A percentile compares a stretch with the other conserved stretches of the same genome.
These are phyloP conservation scores for Antheraea assamensis DNA, from an alignment of 2,888 invertebrate genomes.

Conservation along the genomic window DNA sequence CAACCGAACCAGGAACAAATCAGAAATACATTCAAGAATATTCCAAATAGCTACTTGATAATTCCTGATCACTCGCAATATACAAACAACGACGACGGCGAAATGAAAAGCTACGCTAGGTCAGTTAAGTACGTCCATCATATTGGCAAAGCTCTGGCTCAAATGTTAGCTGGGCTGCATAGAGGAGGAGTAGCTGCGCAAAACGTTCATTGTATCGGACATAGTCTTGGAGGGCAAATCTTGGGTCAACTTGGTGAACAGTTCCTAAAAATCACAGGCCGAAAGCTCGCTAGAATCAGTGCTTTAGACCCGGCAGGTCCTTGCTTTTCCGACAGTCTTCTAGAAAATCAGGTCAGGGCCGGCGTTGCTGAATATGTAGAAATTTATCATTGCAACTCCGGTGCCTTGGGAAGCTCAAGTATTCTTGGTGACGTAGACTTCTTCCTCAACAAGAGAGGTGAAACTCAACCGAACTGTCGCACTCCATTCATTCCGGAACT, in stretches of 20 bases:
- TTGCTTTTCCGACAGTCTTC: slow-evolving; percentile 64
- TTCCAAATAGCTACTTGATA: slow-evolving; percentile 67
- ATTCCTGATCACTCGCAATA: slow-evolving; percentile 72
- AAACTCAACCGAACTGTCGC: slow-evolving; percentile 79
- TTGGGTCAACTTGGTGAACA: slow-evolving; percentile 61
- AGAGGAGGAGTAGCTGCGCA: slow-evolving; percentile 58
- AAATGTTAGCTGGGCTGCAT: slow-evolving; percentile 52
- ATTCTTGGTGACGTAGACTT: slow-evolving; percentile 82
- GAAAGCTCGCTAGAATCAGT: slow-evolving; percentile 62
- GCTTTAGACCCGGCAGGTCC: slow-evolving; percentile 75
- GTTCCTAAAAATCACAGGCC: slow-evolving; percentile 52
- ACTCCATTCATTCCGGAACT: slow-evolving; percentile 62
- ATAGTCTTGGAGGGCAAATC: slow-evolving; percentile 72
- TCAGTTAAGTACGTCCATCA: slow-evolving; percentile 68
- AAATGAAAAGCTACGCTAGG: slow-evolving; percentile 65
- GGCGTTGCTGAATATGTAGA: slow-evolving; percentile 83
- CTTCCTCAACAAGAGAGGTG: slow-evolving; percentile 82
- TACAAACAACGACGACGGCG: slow-evolving; percentile 60
- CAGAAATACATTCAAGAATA: slow-evolving; percentile 57
- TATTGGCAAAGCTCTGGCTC: slow-evolving; percentile 63
- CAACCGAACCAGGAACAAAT: slow-evolving; percentile 62
- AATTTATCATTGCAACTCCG: slow-evolving; percentile 83
- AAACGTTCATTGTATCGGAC: slow-evolving; percentile 70
- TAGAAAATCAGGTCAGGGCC: slow-evolving; percentile 73
- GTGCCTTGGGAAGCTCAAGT: slow-evolving; percentile 72